Conservation (phyloP, 2,888 invertebrate species). For the Pristionchus fissidentatus region DNA sequence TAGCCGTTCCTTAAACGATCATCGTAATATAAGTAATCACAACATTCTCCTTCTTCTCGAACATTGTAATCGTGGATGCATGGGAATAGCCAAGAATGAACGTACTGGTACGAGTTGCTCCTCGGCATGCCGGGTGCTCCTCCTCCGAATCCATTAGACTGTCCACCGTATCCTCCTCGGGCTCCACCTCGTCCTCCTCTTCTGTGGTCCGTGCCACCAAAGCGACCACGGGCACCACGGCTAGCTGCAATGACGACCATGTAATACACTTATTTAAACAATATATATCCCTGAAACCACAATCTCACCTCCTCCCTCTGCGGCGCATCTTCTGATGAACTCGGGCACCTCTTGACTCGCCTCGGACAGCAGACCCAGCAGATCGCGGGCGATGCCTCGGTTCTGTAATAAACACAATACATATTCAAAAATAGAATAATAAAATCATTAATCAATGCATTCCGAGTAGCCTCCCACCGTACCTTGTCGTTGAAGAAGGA, state of each 20-base stretch:
- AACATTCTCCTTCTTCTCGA: background rate
- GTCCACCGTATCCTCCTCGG: background rate
- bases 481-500: conserved; percentile 67
- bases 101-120: conserved; percentile 19
- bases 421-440: background rate
- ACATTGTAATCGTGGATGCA: background rate
- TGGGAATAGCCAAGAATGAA: background rate
- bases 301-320: conserved; percentile 54
- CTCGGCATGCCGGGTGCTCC: conserved; percentile 20
- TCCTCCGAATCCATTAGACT: conserved; percentile 21
- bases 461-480: background rate
- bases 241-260: background rate
- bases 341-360: conserved; percentile 64
- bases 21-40: background rate
- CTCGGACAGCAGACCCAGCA: conserved; percentile 57
- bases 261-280: background rate
- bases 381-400: conserved; percentile 59
- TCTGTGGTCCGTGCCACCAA: conserved; percentile 52
- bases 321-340: conserved; percentile 59
- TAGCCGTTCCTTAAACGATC: background rate
- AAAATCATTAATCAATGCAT: too few relatives aligned
- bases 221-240: conserved; percentile 48
- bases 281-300: background rate
- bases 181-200: conserved; percentile 49
- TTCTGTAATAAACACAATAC: conserved; percentile 50